These are phyloP conservation scores for Chelon labrosus DNA, from an alignment of 2,797 vertebrate species.

Conservation along the genomic window DNA sequence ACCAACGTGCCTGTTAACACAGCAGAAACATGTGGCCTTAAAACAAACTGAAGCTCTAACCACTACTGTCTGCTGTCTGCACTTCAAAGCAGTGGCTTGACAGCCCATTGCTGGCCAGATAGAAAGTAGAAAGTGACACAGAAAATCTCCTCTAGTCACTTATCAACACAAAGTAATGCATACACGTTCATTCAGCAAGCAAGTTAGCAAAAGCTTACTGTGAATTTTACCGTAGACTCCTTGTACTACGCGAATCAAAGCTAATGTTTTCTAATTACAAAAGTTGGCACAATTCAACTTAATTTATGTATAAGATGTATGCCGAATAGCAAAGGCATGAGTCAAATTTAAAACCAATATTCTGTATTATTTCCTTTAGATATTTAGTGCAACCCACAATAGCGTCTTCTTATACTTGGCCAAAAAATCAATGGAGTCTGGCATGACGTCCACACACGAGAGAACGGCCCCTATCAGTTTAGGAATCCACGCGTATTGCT, in stretches of 20 bases:
- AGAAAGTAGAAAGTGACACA: background rate
- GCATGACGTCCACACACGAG: background rate
- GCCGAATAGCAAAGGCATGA: background rate
- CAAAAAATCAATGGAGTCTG: background rate
- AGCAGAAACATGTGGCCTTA: too few species aligned
- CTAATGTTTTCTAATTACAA: background rate
- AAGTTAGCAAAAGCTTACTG: background rate
- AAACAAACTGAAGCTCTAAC: background rate
- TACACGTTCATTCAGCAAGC: background rate
- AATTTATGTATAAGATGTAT: too few species aligned
- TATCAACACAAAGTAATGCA: background rate
- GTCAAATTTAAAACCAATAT: background rate
- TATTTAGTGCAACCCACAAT: fast-evolving
- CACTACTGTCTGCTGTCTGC: background rate
- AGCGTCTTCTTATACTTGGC: fast-evolving
- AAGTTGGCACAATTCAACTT: background rate
- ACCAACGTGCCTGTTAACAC: too few species aligned
- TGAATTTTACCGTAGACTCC: background rate
- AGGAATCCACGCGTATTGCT: background rate
- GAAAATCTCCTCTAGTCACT: background rate
- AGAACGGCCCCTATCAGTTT: background rate
- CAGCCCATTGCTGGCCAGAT: background rate
- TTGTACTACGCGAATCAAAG: background rate
- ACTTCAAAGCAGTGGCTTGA: background rate
- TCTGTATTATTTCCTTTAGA: fast-evolving